These are phyloP conservation scores for Aleiodes testaceus DNA, from an alignment of 2,888 invertebrate genomes.

Conservation along the genomic window DNA sequence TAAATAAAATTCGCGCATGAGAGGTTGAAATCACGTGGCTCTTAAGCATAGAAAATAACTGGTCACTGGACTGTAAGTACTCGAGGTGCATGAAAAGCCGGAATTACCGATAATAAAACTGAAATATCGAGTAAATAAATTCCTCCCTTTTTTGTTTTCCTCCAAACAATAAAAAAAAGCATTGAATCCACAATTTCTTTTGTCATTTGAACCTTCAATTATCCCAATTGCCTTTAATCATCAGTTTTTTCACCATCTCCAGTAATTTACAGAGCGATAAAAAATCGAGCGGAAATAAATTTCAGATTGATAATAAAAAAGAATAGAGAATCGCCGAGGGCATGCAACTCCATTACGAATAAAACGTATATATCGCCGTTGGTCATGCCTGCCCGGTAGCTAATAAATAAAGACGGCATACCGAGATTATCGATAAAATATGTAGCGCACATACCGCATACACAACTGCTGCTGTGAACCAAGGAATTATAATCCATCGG, in stretches of 20 bases:
- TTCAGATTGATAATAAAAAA: slow-evolving; percentile 14
- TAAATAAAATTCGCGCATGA: not conserved
- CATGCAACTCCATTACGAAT: slow-evolving; percentile 55
- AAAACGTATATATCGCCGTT: slow-evolving; percentile 25
- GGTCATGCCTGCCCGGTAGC: slow-evolving; percentile 45
- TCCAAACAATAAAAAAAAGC: not conserved
- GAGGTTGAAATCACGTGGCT: slow-evolving; percentile 8
- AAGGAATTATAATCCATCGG: slow-evolving; percentile 41
- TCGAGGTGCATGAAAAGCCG: not conserved
- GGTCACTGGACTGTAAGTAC: slow-evolving; percentile 7
- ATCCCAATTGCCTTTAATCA: slow-evolving; percentile 40
- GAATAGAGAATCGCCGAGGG: slow-evolving; percentile 33
- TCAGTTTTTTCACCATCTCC: slow-evolving; percentile 13
- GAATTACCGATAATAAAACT: not conserved
- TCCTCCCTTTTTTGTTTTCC: no score
- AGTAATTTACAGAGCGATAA: slow-evolving; percentile 19
- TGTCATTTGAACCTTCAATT: slow-evolving; percentile 7
- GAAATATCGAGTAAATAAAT: no score
- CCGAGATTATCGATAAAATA: slow-evolving; percentile 56
- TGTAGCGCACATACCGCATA: slow-evolving; percentile 46
- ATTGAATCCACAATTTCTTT: slow-evolving; percentile 5
- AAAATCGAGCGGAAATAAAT: slow-evolving; percentile 16
- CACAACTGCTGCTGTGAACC: slow-evolving; percentile 19
- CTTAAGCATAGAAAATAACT: slow-evolving; percentile 25
- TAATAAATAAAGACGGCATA: slow-evolving; percentile 55